These are phyloP conservation scores for Epirrita christyi DNA, from an alignment of 2,888 invertebrate species.

Conservation along the genomic window DNA sequence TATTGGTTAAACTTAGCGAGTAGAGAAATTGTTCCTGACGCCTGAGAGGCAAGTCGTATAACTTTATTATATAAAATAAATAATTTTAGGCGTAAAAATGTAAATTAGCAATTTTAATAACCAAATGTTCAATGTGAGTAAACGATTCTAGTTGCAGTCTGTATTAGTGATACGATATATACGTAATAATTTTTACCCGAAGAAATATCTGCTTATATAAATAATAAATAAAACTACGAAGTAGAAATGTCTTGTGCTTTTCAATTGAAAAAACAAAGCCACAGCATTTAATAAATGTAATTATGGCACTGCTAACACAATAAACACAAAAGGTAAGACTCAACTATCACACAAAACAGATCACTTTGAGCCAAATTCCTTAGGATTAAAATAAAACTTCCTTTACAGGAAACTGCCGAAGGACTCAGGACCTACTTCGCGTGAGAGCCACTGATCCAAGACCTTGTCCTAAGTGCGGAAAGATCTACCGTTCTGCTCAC, in stretches of 20 bases:
- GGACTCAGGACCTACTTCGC: slow-evolving; percentile 93
- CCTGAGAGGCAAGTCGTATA: slow-evolving; percentile 82
- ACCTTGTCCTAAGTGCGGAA: slow-evolving; percentile 96
- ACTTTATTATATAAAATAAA: slow-evolving; percentile 70
- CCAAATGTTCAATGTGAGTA: slow-evolving; percentile 84
- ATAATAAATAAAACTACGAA: slow-evolving; percentile 81
- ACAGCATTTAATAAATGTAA: background rate
- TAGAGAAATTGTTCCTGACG: slow-evolving; percentile 84
- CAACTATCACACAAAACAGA: slow-evolving; percentile 14
- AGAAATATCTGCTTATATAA: slow-evolving; percentile 83
- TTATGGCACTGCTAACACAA: slow-evolving; percentile 26
- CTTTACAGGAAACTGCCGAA: slow-evolving; percentile 86
- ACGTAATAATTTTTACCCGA: slow-evolving; percentile 84
- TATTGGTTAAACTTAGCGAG: slow-evolving; percentile 80
- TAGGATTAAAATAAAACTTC: slow-evolving; percentile 21
- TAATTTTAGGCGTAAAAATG: slow-evolving; percentile 71
- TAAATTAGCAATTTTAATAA: slow-evolving; percentile 79
- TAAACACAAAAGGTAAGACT: slow-evolving; percentile 44
- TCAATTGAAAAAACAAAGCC: slow-evolving; percentile 22
- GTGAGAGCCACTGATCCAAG: slow-evolving; percentile 96
- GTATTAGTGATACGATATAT: slow-evolving; percentile 84
- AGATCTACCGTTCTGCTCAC: slow-evolving; percentile 96
- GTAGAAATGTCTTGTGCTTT: slow-evolving; percentile 60
- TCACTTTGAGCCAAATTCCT: background rate
- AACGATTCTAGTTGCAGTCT: slow-evolving; percentile 82